These are phyloP conservation scores for Sinocyclocheilus anshuiensis DNA, from an alignment of 2,113 vertebrate genomes.

Conservation along the genomic window DNA sequence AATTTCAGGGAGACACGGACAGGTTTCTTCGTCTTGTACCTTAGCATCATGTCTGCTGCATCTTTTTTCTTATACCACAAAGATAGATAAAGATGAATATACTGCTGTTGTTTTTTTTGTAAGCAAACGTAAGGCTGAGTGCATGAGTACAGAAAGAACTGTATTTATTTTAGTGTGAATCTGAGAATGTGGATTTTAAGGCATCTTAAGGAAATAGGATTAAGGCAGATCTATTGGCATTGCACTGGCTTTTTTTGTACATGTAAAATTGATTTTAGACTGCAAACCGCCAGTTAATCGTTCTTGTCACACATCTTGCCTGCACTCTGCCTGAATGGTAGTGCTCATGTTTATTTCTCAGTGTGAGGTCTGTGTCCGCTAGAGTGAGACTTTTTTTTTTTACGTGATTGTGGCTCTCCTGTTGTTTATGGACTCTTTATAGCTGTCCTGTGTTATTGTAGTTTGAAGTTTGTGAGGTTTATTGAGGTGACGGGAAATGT, in stretches of 20 bases:
- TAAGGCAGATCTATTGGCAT: conserved; percentile 76
- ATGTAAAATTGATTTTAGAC: conserved; percentile 75
- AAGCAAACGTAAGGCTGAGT: conserved; percentile 65
- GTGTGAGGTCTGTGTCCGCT: background rate
- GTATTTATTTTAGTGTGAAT: conserved; percentile 65
- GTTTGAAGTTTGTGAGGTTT: background rate
- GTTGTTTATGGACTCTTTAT: conserved; percentile 12
- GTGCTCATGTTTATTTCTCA: conserved; percentile 43
- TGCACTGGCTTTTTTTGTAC: conserved; percentile 67
- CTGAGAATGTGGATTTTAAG: conserved; percentile 71
- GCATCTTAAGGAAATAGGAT: conserved; percentile 73
- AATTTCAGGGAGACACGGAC: conserved; percentile 48
- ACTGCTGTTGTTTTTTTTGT: conserved; percentile 41
- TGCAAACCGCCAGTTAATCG: conserved; percentile 60
- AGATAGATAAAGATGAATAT: conserved; percentile 23
- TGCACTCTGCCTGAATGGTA: conserved; percentile 62
- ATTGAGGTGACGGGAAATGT: background rate
- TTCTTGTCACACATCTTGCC: conserved; percentile 57
- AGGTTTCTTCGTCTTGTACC: conserved; percentile 46
- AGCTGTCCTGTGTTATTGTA: background rate
- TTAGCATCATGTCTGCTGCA: conserved; percentile 1
- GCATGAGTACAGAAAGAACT: conserved; percentile 70
- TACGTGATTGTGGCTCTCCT: background rate
- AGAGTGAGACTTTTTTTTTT: background rate
- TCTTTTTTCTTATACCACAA: conserved; percentile 16